Percentiles rank a stretch among this genome's conserved stretches.
phyloP scores from a whole-genome alignment of 2,797 vertebrate genomes.

The Apogon hyalosoma region DNA sequence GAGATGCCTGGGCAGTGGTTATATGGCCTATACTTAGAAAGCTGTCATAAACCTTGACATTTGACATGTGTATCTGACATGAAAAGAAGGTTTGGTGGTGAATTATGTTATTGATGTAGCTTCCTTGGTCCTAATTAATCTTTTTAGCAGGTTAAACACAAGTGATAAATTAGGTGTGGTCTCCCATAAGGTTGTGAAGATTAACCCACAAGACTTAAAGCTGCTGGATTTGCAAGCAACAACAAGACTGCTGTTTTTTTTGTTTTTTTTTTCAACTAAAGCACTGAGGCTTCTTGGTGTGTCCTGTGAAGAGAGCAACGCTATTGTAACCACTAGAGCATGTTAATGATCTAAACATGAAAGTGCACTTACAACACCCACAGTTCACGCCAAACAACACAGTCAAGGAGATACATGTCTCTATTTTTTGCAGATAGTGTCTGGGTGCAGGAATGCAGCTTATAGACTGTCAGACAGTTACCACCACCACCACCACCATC shows the following conservation, averaged over 20 bases:
- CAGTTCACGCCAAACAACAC: conserved; percentile 4
- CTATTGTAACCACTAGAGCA: conserved; percentile 13
- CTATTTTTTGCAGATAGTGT: conserved; percentile 38
- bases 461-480: conserved; percentile 10
- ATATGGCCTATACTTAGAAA: conserved; percentile 80
- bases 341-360: conserved; percentile 8
- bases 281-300: conserved; percentile 9
- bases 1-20: conserved; percentile 73
- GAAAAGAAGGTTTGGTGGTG: conserved; percentile 63
- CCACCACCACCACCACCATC: not conserved
- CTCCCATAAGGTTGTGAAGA: conserved; percentile 34
- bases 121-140: conserved; percentile 64
- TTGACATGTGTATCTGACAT: conserved; percentile 73
- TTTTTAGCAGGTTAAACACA: conserved; percentile 52
- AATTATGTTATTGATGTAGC: conserved; percentile 56
- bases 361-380: conserved; percentile 19
- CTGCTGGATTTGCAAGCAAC: conserved; percentile 39
- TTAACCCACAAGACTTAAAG: conserved; percentile 38
- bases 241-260: conserved; percentile 6
- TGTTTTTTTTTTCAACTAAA: too few relatives aligned
- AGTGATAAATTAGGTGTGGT: conserved; percentile 42
- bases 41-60: conserved; percentile 80
- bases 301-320: conserved; percentile 6
- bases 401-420: conserved; percentile 27
- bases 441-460: conserved; percentile 31